phyloP scores from a whole-genome alignment of 1,140 invertebrate species.

The Pogonomyrmex barbatus region DNA sequence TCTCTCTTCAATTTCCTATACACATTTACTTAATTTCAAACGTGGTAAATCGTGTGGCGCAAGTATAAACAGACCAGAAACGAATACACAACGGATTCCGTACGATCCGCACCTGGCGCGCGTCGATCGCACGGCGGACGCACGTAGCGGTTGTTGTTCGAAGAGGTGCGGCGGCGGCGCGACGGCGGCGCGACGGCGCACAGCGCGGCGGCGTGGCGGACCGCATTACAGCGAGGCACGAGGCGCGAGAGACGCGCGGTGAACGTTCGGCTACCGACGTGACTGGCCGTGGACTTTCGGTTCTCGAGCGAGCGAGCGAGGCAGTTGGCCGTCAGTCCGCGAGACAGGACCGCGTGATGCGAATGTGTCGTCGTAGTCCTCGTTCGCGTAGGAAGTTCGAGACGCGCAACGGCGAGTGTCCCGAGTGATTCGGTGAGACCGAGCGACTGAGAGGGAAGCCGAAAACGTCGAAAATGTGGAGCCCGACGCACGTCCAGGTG shows the following conservation, averaged over 20 bases:
- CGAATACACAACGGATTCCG: not conserved
- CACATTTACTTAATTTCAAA: too few species aligned
- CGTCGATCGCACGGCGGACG: constrained; percentile 49
- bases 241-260: not conserved
- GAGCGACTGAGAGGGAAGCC: constrained; percentile 16
- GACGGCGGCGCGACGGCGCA: constrained; percentile 26
- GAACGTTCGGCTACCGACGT: not conserved
- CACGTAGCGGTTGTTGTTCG: constrained; percentile 74
- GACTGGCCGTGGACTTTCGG: constrained; percentile 6
- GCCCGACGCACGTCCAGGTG: constrained; percentile 94
- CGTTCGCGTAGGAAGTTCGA: not conserved
- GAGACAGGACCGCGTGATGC: constrained; percentile 56
- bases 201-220: constrained; percentile 9
- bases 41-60: too few species aligned
- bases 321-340: not conserved
- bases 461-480: constrained; percentile 89
- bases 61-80: too few species aligned
- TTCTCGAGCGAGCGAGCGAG: constrained; percentile 9
- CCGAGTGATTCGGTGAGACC: not conserved
- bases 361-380: not conserved
- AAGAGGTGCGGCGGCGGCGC: constrained; percentile 47
- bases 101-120: constrained; percentile 35
- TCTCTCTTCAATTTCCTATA: too few species aligned
- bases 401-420: not conserved
- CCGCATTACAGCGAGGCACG: not conserved